Percentiles rank a stretch among this genome's conserved stretches.
These are phyloP conservation scores for Caranx ignobilis DNA, from an alignment of 2,113 vertebrate species.

Conservation along the genomic window DNA sequence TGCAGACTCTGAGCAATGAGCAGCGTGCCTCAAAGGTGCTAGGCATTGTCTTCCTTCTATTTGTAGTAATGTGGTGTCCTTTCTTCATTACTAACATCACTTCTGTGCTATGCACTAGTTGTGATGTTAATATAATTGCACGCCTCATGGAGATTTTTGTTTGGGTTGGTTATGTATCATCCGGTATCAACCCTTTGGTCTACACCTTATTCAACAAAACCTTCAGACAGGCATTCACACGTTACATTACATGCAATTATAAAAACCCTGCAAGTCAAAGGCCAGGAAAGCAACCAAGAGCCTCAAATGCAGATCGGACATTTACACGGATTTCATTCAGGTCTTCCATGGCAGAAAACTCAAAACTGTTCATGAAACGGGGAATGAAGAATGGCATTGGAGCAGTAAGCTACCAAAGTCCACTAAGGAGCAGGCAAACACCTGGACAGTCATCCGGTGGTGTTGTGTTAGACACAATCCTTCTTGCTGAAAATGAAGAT, in stretches of 20 bases:
- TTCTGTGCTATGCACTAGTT: constrained; percentile 91
- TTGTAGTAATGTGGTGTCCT: constrained; percentile 98
- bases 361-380: constrained; percentile 91
- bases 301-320: constrained; percentile 76
- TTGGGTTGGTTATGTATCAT: constrained; percentile 97
- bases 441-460: constrained; percentile 84
- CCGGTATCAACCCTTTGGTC: constrained; percentile 96
- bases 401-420: constrained; percentile 89
- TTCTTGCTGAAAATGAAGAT: constrained; percentile 89
- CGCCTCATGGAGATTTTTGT: constrained; percentile 95
- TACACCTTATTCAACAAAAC: constrained; percentile 99
- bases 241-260: constrained; percentile 96
- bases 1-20: constrained; percentile 95
- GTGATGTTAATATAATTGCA: constrained; percentile 84
- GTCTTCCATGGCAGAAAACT: constrained; percentile 90
- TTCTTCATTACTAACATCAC: constrained; percentile 98
- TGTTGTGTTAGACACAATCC: constrained; percentile 87
- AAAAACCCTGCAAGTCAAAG: constrained; percentile 54
- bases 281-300: constrained; percentile 64
- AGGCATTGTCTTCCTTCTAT: constrained; percentile 96
- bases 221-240: constrained; percentile 93
- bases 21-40: constrained; percentile 97
- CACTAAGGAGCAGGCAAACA: constrained; percentile 81
- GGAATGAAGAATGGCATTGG: constrained; percentile 91
- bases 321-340: constrained; percentile 87